Evolutionary conservation across 2,797 vertebrate genomes (phyloP).

Genomic region (Pterois miles): DNA sequence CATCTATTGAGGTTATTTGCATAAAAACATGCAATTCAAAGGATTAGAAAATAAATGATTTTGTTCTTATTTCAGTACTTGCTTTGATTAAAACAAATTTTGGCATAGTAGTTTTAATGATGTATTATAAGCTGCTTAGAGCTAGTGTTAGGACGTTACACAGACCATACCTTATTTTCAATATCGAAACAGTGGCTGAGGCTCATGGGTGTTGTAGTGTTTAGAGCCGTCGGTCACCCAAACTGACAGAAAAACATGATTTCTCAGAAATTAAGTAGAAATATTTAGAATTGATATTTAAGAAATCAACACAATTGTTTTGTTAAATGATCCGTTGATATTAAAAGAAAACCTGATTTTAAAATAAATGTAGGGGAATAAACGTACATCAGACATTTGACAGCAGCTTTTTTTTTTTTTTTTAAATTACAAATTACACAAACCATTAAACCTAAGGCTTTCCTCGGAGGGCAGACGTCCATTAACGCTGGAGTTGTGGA

Average conservation of each 20-base stretch:
- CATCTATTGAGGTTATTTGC: too few species aligned
- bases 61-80: too few species aligned
- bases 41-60: too few species aligned
- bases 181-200: background rate
- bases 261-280: too few species aligned
- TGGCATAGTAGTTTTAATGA: too few species aligned
- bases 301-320: background rate
- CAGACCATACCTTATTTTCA: too few species aligned
- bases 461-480: conserved; percentile 4
- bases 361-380: background rate
- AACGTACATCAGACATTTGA: background rate
- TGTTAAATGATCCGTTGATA: background rate
- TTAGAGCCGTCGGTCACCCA: too few species aligned
- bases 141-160: too few species aligned
- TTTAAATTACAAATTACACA: background rate
- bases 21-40: too few species aligned
- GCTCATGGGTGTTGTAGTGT: background rate
- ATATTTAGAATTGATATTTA: background rate
- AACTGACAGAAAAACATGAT: too few species aligned
- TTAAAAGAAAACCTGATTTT: background rate
- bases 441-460: background rate
- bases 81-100: too few species aligned
- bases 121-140: too few species aligned
- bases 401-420: background rate
- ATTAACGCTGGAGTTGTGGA: conserved; percentile 7